Base-by-base conservation (phyloP, 2,888 invertebrate species). In the Lysandra coridon region DNA sequence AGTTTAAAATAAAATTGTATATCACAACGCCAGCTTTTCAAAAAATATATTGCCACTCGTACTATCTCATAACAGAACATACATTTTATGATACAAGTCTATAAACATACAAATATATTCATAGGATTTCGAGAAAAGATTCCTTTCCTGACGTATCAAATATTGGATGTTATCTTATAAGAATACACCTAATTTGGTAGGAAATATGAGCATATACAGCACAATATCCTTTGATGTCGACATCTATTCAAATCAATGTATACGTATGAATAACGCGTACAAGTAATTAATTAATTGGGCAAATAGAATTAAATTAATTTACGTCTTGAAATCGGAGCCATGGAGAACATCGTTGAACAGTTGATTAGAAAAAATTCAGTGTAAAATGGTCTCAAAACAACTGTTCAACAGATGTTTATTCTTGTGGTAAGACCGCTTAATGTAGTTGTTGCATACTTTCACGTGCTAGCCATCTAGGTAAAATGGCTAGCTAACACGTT, bases 51-150 rank as follows among this genome's bases (percentile, higher is more conserved):
- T 30, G 30, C 64, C 33, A 37, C 17, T 33, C 69, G 1, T 64
- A 23, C 69, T 14, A 69, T 69, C 69, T 33, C 69, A 69, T 33
- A 69, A 33, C 14, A 10, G 4, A 69, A 37, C 30, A 62, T 64
- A 64, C 64, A 69, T 69, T 69, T 69, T 37, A 17, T 37, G 33
- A 69, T 37, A 69, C 33, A 37, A 37, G 33, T 69, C 69, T 69
- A 69, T 69, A 69, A 69, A 69, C 23, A 33, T 69, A 69, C 69
- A 69, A 69, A 69, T 69, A 69, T 69, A 69, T 69, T 69, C 69
- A 69, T 69, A 14, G 69, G 69, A 69, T 69, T 69, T 37, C 33
- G 23, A 14, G 69, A 37, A 69, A 69, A 37, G 0, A 69, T 14
- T 14, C 33, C 69, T 33, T 69, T 69, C 33, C 33, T 37, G 33